Conservation (phyloP, 2,797 vertebrate genomes). For the Rhadinocentrus ornatus region DNA sequence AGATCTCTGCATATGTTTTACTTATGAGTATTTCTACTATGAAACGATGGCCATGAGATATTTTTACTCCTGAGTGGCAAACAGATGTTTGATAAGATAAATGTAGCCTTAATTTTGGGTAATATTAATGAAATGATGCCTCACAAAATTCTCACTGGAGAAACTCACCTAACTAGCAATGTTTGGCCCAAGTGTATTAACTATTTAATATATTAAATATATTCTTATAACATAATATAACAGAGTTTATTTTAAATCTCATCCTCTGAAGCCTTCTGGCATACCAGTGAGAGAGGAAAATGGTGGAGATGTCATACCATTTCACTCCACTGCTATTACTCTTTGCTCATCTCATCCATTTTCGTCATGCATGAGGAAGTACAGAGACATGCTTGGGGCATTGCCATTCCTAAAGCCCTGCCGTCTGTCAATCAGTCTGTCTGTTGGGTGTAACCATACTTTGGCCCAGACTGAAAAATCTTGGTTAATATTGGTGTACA, state of each 20-base stretch:
- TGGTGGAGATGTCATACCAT: neutral
- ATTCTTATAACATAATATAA: too few relatives aligned
- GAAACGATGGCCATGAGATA: neutral
- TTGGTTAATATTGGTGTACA: neutral
- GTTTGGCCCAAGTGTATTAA: neutral
- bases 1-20: neutral
- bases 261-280: neutral
- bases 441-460: neutral
- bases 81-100: conserved; percentile 13
- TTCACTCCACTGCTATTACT: conserved; percentile 1
- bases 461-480: neutral
- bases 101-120: conserved; percentile 1
- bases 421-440: conserved; percentile 8
- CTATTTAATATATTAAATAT: neutral
- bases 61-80: neutral
- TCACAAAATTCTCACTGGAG: neutral
- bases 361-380: conserved; percentile 11
- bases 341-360: conserved; percentile 16
- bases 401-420: neutral
- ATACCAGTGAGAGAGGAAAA: neutral
- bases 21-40: neutral
- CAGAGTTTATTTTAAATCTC: neutral
- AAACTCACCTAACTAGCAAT: neutral
- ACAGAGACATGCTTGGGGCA: conserved; percentile 5
- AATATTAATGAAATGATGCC: conserved; percentile 13